These are phyloP conservation scores for Diprion similis DNA, from an alignment of 1,140 invertebrate genomes.

Conservation along the genomic window DNA sequence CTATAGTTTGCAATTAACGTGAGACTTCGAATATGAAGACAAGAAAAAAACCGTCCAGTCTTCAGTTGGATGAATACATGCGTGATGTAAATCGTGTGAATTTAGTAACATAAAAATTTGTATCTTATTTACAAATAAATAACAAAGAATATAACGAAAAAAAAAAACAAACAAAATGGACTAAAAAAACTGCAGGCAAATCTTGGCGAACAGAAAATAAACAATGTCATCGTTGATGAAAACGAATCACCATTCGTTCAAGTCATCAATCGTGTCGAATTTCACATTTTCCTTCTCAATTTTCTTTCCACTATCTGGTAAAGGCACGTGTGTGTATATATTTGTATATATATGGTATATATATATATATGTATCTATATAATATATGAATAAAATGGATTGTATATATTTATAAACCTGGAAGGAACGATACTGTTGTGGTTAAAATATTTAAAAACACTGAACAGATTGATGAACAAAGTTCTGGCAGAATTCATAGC, in stretches of 20 bases:
- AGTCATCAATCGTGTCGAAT: neutral
- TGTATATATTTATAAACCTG: slow-evolving; percentile 8
- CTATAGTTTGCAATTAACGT: no score
- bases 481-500: slow-evolving; percentile 62
- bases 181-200: no score
- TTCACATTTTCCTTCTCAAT: neutral
- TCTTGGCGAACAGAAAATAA: no score
- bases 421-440: slow-evolving; percentile 1
- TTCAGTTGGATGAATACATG: no score
- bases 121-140: slow-evolving; percentile 2
- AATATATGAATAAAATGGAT: neutral
- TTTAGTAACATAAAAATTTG: no score
- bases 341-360: neutral
- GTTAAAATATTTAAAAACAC: neutral
- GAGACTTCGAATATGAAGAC: no score
- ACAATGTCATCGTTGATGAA: neutral
- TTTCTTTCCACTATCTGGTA: neutral
- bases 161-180: no score
- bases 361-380: slow-evolving; percentile 1
- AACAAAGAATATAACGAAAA: no score
- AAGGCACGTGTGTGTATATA: neutral
- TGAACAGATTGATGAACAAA: no score
- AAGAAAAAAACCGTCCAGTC: no score
- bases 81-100: no score
- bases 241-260: neutral